Evolutionary conservation across 2,888 invertebrate genomes (phyloP).

Genomic region (Drosophila sordidula): DNA sequence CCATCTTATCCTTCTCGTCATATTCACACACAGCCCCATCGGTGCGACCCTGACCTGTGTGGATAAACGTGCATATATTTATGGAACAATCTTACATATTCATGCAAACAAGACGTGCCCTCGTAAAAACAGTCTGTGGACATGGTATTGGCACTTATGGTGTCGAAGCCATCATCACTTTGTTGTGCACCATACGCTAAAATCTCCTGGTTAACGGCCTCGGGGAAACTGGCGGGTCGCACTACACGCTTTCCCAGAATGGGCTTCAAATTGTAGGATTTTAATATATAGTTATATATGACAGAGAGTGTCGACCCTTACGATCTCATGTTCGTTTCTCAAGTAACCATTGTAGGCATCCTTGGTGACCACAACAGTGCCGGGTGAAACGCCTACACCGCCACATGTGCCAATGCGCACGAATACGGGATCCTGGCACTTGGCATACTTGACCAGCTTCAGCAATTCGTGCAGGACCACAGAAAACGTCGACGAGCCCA

Average conservation of each 20-base stretch:
- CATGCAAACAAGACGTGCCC: slow-evolving; percentile 84
- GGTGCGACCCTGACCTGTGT: slow-evolving; percentile 89
- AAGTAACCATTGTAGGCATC: slow-evolving; percentile 95
- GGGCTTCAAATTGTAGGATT: slow-evolving; percentile 86
- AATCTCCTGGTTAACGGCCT: slow-evolving; percentile 87
- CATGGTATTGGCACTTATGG: slow-evolving; percentile 89
- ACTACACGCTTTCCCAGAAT: slow-evolving; percentile 92
- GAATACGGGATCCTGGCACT: slow-evolving; percentile 93
- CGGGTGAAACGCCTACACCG: slow-evolving; percentile 93
- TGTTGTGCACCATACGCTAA: slow-evolving; percentile 67
- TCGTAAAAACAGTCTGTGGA: slow-evolving; percentile 93
- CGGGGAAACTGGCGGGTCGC: slow-evolving; percentile 92
- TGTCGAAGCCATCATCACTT: slow-evolving; percentile 86
- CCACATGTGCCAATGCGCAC: slow-evolving; percentile 97
- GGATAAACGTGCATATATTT: not conserved
- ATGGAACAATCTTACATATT: not conserved
- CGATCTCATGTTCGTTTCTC: slow-evolving; percentile 92
- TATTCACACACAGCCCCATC: slow-evolving; percentile 92
- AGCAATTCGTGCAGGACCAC: slow-evolving; percentile 98
- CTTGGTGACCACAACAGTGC: slow-evolving; percentile 96
- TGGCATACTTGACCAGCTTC: slow-evolving; percentile 97
- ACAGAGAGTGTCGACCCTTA: slow-evolving; percentile 84
- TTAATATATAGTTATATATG: not conserved
- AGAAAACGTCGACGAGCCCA: slow-evolving; percentile 98
- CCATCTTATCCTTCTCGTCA: slow-evolving; percentile 87